These are phyloP conservation scores for Melanostigma gelatinosum DNA, from an alignment of 2,113 vertebrate genomes.

Conservation along the genomic window DNA sequence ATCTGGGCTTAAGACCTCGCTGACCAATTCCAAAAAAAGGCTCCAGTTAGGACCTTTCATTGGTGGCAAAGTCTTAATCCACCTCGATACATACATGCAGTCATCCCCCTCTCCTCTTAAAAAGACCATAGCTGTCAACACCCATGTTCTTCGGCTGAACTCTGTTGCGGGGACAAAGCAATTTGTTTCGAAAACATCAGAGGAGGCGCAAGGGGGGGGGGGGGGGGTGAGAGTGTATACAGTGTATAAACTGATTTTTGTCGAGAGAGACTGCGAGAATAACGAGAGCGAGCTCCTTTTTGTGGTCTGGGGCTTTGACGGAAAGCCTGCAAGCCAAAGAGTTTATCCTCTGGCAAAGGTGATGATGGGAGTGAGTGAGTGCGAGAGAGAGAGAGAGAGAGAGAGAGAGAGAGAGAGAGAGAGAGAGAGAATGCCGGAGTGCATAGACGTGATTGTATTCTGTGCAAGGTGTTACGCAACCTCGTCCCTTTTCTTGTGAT, in stretches of 20 bases:
- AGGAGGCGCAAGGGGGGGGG: constrained; percentile 6
- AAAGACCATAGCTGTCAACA: constrained; percentile 64
- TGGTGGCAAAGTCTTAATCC: constrained; percentile 77
- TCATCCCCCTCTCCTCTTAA: constrained; percentile 69
- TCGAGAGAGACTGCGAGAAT: constrained; percentile 39
- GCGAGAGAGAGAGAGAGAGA: constrained; percentile 11
- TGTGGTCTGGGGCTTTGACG: constrained; percentile 46
- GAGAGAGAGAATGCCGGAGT: constrained; percentile 31
- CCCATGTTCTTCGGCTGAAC: constrained; percentile 66
- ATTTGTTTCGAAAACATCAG: constrained; percentile 64
- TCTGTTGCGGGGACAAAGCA: constrained; percentile 63
- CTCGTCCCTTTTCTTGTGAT: constrained; percentile 48
- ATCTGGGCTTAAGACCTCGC: constrained; percentile 75
- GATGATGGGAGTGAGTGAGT: constrained; percentile 31
- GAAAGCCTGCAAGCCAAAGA: constrained; percentile 49
- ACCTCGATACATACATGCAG: constrained; percentile 65
- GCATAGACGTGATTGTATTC: constrained; percentile 36
- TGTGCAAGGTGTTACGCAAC: constrained; percentile 63
- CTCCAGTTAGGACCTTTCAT: constrained; percentile 66
- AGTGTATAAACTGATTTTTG: constrained; percentile 44
- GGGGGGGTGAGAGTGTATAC: constrained; percentile 15
- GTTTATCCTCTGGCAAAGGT: constrained; percentile 70
- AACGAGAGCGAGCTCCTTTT: constrained; percentile 44
- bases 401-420: constrained; percentile 23
- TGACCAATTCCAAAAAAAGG: constrained; percentile 70